Evolutionary conservation across 2,113 vertebrate species (phyloP).

Genomic region (Petaurus breviceps): DNA sequence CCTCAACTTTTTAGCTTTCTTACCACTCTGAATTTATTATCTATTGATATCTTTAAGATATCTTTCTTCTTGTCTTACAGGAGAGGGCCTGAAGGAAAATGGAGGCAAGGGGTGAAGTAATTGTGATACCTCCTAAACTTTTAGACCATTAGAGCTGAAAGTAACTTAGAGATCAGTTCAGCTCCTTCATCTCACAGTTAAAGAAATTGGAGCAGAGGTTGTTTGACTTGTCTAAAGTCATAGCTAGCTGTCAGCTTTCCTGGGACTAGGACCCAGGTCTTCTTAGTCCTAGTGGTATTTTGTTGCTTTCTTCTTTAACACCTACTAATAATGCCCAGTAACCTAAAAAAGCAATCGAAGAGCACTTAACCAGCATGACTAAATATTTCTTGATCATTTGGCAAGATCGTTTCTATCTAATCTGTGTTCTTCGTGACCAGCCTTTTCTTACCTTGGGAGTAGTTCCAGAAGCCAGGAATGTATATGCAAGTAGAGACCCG

Average conservation of each 20-base stretch:
- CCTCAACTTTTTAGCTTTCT: not conserved
- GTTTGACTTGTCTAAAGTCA: not conserved
- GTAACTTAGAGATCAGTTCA: not conserved
- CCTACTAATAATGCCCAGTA: not conserved
- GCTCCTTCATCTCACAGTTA: not conserved
- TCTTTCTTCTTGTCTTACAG: not conserved
- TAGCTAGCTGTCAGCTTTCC: not conserved
- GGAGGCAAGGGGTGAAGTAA: not conserved
- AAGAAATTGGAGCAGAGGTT: not conserved
- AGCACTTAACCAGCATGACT: not conserved
- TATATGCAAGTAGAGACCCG: constrained; percentile 93
- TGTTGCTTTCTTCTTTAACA: not conserved
- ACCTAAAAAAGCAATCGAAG: not conserved
- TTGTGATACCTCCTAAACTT: not conserved
- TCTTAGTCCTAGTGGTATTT: not conserved
- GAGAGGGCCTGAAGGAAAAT: not conserved
- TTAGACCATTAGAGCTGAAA: not conserved
- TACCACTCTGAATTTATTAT: not conserved
- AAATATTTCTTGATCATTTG: not conserved
- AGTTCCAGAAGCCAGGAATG: constrained; percentile 80
- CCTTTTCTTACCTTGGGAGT: not conserved
- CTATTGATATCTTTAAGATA: not conserved
- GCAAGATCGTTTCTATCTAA: not conserved
- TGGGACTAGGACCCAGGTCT: not conserved
- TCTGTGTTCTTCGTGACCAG: not conserved